A percentile compares a stretch with the other conserved stretches of the same genome.
phyloP scores from a whole-genome alignment of 2,113 vertebrate species.

The Oncorhynchus mykiss region DNA sequence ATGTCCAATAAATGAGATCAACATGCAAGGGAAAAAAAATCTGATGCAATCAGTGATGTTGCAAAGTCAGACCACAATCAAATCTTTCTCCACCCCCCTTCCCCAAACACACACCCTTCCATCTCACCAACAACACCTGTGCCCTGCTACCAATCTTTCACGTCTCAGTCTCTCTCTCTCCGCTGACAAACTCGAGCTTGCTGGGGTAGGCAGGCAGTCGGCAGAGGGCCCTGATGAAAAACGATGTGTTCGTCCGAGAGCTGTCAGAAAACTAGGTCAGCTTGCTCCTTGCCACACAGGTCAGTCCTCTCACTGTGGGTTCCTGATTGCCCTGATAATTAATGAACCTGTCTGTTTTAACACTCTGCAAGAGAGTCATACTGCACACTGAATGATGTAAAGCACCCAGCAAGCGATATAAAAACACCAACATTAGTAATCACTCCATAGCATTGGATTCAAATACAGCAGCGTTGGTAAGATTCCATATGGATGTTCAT shows the following conservation, averaged over 20 bases:
- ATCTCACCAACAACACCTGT: constrained; percentile 3
- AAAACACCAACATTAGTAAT: not conserved
- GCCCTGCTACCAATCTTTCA: constrained; percentile 17
- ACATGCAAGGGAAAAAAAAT: not conserved
- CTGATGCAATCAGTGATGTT: not conserved
- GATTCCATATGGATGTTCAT: not conserved
- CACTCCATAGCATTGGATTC: not conserved
- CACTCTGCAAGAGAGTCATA: constrained; percentile 17
- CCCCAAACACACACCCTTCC: not conserved
- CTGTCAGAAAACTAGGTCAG: constrained; percentile 41
- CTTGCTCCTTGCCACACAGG: constrained; percentile 22
- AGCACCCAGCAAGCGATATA: not conserved
- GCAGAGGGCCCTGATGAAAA: constrained; percentile 34
- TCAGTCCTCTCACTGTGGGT: constrained; percentile 17
- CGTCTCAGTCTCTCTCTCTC: not conserved
- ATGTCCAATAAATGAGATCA: not conserved
- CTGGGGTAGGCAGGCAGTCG: not conserved
- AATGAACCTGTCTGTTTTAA: constrained; percentile 33
- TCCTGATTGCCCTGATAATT: constrained; percentile 33
- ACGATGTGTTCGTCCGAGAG: constrained; percentile 18
- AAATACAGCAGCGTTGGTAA: not conserved
- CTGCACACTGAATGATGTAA: constrained; percentile 15
- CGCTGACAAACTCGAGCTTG: too few species aligned
- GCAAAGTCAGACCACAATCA: not conserved
- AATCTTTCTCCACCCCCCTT: not conserved